A percentile compares a stretch with the other conserved stretches of the same genome.
Evolutionary conservation across 1,140 invertebrate species (phyloP).

Genomic region (Trinorchestia longiramus): DNA sequence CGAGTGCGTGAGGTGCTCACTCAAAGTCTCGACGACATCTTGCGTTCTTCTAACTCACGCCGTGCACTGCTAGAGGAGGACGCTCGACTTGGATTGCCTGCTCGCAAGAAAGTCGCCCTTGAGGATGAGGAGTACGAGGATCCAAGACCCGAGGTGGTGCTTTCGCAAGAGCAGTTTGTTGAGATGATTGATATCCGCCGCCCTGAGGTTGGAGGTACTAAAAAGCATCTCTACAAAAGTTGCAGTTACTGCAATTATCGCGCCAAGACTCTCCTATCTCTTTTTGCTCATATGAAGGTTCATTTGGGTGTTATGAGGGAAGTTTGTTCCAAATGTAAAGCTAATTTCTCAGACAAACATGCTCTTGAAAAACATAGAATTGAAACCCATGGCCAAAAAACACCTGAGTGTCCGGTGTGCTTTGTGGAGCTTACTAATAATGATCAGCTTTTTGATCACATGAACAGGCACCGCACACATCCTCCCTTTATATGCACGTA

Average conservation of each 20-base stretch:
- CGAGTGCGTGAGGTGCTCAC: conserved; percentile 24
- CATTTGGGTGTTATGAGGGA: conserved; percentile 63
- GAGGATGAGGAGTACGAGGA: conserved; percentile 59
- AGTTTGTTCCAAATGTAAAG: conserved; percentile 61
- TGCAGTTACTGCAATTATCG: conserved; percentile 63
- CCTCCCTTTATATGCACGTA: conserved; percentile 62
- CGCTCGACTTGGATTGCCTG: conserved; percentile 6
- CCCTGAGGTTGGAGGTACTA: conserved; percentile 55
- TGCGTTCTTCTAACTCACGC: conserved; percentile 12
- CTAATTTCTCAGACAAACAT: conserved; percentile 62
- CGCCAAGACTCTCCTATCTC: conserved; percentile 60
- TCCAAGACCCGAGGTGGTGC: conserved; percentile 56
- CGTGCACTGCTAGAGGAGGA: conserved; percentile 15
- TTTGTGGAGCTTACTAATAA: conserved; percentile 62
- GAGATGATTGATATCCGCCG: conserved; percentile 62
- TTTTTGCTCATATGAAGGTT: conserved; percentile 63
- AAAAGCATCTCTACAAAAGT: conserved; percentile 59
- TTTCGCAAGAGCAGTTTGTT: conserved; percentile 62
- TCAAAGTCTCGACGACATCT: conserved; percentile 56
- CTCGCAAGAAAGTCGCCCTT: conserved; percentile 33
- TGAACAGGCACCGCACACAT: conserved; percentile 63
- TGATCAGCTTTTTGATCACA: conserved; percentile 66
- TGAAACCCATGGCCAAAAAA: conserved; percentile 60
- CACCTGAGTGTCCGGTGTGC: conserved; percentile 60
- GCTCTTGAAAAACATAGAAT: conserved; percentile 61